Base-by-base conservation (phyloP, 2,797 vertebrate species). In the Falco cherrug region DNA sequence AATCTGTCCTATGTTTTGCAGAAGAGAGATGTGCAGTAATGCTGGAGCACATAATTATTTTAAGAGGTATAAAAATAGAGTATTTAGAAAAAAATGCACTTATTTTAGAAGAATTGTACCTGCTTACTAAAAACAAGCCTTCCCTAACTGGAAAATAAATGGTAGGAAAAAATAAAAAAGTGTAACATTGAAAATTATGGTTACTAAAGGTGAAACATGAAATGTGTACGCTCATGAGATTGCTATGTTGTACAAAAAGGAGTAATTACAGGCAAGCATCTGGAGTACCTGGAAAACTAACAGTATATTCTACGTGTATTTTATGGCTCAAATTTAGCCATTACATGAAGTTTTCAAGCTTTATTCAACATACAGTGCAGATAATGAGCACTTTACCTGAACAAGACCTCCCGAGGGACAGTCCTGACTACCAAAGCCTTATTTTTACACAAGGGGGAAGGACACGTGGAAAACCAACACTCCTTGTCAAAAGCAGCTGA, bases 401-500 rank as follows among this genome's bases (percentile, higher is more conserved):
- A 59, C 47, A 89, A 84, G 48, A 74, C 16, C 25, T 92, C 60
- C 48, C 53, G 22, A 63, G 48, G 29, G 87, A 89, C 37, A 48
- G 43, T 43, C 37, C 26, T 92, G 89, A 63, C 51, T 56, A 70
- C 31, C 10, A 84, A 65, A 73, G 45, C 20, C 64, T 78, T 87
- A 50, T 41, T 75, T 68, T 33, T 6, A 20, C 17, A 31, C 4
- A 5, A 57, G 1, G 0, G 4, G 7, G 24, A 13, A 81, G 26
- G 18, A 70, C 19, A 54, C 1, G 9, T n/a, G 20, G 48, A 85
- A 20, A 47, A 41, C 20, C 0, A 0, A 43, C 9, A 28, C 8
- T 76, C 15, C 26, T 65, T 24, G 3, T 57, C 33, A 78, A 75
- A 89, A 89, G n/a, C 45, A 69, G 18, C 41, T 26, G n/a, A 91